phyloP scores from a whole-genome alignment of 2,113 vertebrate species.

The Aleadryas rufinucha region DNA sequence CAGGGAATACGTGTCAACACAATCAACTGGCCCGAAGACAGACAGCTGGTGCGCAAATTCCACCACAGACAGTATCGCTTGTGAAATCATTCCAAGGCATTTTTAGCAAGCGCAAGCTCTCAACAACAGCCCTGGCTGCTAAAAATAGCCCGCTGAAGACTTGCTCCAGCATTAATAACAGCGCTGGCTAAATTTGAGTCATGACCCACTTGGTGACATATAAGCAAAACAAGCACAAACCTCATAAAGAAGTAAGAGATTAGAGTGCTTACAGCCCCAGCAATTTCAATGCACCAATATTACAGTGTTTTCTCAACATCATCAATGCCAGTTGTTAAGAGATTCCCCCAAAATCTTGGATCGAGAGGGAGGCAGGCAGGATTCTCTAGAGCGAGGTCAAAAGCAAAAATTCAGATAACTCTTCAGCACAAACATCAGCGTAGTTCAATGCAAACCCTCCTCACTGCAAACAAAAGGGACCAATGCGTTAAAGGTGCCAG shows the following conservation, averaged over 20 bases:
- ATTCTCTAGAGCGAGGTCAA: neutral
- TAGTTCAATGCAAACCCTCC: neutral
- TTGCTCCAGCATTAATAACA: slow-evolving; percentile 31
- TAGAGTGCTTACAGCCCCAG: neutral
- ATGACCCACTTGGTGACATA: slow-evolving; percentile 25
- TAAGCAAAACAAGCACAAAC: slow-evolving; percentile 22
- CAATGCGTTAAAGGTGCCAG: neutral
- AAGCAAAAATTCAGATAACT: neutral
- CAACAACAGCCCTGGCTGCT: slow-evolving; percentile 15
- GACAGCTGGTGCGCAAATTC: slow-evolving; percentile 61
- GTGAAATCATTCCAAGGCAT: slow-evolving; percentile 45
- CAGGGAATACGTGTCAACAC: slow-evolving; percentile 62
- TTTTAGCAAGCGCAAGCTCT: slow-evolving; percentile 25
- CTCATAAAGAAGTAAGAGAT: slow-evolving; percentile 11
- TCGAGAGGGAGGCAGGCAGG: neutral
- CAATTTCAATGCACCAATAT: neutral
- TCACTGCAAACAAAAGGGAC: neutral
- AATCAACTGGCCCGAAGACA: slow-evolving; percentile 54
- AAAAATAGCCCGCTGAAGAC: slow-evolving; percentile 37
- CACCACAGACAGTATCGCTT: slow-evolving; percentile 4
- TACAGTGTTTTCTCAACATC: neutral
- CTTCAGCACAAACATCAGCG: neutral
- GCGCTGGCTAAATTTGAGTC: slow-evolving; percentile 23
- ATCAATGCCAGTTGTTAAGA: neutral
- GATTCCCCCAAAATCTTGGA: neutral